Conservation (phyloP, 2,888 invertebrate species). For the Phoenoteleia sp. region DNA sequence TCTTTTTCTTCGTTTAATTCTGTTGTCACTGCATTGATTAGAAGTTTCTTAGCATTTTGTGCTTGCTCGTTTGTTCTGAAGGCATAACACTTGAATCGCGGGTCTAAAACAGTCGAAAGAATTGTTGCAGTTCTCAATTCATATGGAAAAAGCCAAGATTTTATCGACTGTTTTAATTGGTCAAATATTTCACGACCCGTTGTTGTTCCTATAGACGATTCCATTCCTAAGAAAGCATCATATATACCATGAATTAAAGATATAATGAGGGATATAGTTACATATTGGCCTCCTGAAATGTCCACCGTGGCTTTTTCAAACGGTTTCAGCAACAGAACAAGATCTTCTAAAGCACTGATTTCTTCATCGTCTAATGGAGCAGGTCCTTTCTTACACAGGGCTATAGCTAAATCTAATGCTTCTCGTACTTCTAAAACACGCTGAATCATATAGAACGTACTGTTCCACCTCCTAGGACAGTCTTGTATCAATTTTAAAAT, state of each 20-base stretch:
- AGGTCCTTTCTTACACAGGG: slow-evolving; percentile 24
- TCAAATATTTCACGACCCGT: not conserved
- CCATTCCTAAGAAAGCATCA: not conserved
- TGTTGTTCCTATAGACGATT: not conserved
- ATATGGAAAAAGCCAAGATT: not conserved
- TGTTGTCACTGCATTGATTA: not conserved
- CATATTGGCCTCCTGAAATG: slow-evolving; percentile 15
- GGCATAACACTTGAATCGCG: slow-evolving; percentile 18
- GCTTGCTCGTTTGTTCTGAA: slow-evolving; percentile 19
- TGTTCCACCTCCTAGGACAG: slow-evolving; percentile 12
- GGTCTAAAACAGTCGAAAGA: slow-evolving; percentile 13
- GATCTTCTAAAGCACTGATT: slow-evolving; percentile 7
- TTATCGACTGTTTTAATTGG: not conserved
- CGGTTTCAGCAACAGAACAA: not conserved
- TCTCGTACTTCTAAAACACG: slow-evolving; percentile 1
- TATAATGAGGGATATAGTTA: slow-evolving; percentile 24
- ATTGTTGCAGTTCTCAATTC: not conserved
- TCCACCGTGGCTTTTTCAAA: slow-evolving; percentile 16
- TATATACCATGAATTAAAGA: slow-evolving; percentile 32
- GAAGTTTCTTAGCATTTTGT: slow-evolving; percentile 1
- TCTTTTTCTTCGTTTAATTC: no score
- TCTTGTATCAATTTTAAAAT: slow-evolving; percentile 3
- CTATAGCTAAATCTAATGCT: not conserved
- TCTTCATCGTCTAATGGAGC: not conserved
- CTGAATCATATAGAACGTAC: not conserved